Base-by-base conservation (phyloP, 2,888 invertebrate genomes). In the Biston betularia region DNA sequence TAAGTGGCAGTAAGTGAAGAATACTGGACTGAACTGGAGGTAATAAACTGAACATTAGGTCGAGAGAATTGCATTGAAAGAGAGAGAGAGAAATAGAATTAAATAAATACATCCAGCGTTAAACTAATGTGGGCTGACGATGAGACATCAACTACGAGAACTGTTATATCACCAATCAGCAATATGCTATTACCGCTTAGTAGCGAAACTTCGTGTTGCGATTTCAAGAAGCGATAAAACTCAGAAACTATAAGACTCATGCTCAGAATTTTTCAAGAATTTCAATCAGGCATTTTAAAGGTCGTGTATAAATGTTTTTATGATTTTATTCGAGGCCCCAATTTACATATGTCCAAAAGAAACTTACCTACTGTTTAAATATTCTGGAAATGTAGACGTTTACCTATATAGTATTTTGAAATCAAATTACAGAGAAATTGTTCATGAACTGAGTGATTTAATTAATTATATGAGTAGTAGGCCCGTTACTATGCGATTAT, bases 281-380 rank as follows among this genome's bases (percentile, higher is more conserved):
- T 40, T 55, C 11, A 46, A 46, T 54, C 12, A 60, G 45, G 12
- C 40, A 45, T 4, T 57, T 46, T 38, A 46, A 57, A 58, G 38
- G 63, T 52, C 40, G 42, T 15, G 38, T 33, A 14, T 9, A 14
- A 14, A 33, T 50, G 7, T 38, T 49, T 46, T 10, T 24, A 44
- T 42, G 8, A 42, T 14, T 53, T 14, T 42, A 42, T 38, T 15
- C n/a, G 12, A 14, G 54, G 58, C 59, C 58, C 35, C 59, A 59
- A 59, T 59, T 59, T 64, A 59, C 58, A 64, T 64, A 64, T 45
- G 33, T 40, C 34, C 54, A 6, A 58, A 48, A n/a, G 14, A 11
- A 50, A 45, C 45, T 8, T 10, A 5, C 14, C 33, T n/a, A 34
- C 56, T 35, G 56, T 56, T 46, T 40, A 55, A 62, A 42, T 55